Percentiles rank a stretch among this genome's conserved stretches.
phyloP scores from a whole-genome alignment of 2,888 invertebrate species.

The Reticulitermes lucifugus region DNA sequence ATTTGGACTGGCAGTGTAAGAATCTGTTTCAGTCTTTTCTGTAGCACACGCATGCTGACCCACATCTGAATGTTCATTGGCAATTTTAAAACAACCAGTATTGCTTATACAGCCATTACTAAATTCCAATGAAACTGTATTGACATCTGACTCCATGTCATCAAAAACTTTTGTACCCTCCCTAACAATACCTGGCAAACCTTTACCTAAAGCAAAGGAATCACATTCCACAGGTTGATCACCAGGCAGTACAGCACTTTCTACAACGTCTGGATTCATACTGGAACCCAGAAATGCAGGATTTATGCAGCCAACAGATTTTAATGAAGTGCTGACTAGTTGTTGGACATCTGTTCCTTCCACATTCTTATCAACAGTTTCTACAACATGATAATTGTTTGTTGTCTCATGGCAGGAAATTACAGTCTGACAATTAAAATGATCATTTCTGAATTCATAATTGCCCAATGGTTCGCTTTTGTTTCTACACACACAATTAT shows the following conservation, averaged over 20 bases:
- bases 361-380: neutral
- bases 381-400: neutral
- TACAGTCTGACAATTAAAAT: neutral
- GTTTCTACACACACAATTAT: neutral
- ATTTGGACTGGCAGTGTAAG: neutral
- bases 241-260: neutral
- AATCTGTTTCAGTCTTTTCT: neutral
- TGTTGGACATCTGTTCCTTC: neutral
- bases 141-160: conserved; percentile 31
- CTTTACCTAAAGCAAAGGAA: neutral
- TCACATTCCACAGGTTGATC: neutral
- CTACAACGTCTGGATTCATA: conserved; percentile 16
- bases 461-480: neutral
- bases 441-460: neutral
- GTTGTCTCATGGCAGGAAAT: neutral
- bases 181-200: neutral
- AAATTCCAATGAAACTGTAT: conserved; percentile 13
- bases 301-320: conserved; percentile 43
- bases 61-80: neutral
- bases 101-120: neutral
- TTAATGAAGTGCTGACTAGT: neutral
- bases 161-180: neutral
- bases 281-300: conserved; percentile 43
- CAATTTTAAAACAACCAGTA: neutral
- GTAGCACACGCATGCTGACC: neutral